Base-by-base conservation (phyloP, 2,113 vertebrate species). In the Dascyllus trimaculatus region DNA sequence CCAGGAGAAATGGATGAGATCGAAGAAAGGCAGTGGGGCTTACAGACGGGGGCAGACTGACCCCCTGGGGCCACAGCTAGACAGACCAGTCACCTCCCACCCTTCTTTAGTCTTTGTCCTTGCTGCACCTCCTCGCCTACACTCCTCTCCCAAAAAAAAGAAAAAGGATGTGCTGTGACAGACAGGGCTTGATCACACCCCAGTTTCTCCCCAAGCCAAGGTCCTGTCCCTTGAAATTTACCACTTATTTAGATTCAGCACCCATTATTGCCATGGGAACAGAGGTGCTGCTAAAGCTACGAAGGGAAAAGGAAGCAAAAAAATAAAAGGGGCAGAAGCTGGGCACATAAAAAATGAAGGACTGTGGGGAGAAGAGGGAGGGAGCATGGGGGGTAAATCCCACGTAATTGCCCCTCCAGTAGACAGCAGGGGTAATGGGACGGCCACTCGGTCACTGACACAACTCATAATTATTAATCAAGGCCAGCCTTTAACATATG, bases 391-490 rank as follows among this genome's bases (percentile, higher is more conserved):
- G 71, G 79, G 56, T 81, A 80, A 78, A 85, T 75, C 66, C 75
- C n/a, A 19, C 43, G 14, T 87, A 91, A 91, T 72, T 85, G 84
- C 71, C 81, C 79, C 70, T 78, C 61, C 52, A 80, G 70, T 40
- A 82, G 79, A 82, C 79, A 91, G 85, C 86, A 84, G 83, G 70
- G 79, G 75, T 75, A 75, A 82, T 63, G 59, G 75, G 66, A 77
- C 5, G 53, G 67, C 61, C 66, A 66, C 72, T 88, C 64, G 29
- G 71, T 82, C 84, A 87, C 29, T 51, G 78, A 81, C 78, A 89
- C 71, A 75, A 49, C 71, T 85, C 68, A 84, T 87, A 78, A 87
- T 92, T 89, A 93, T 88, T 78, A 81, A 86, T 83, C 78, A 81
- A 68, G 69, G 49, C 58, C 38, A 66, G 75, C 68, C 69, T 86